Percentiles rank a stretch among this genome's conserved stretches.
Evolutionary conservation across 2,797 vertebrate species (phyloP).

Genomic region (Takifugu rubripes): DNA sequence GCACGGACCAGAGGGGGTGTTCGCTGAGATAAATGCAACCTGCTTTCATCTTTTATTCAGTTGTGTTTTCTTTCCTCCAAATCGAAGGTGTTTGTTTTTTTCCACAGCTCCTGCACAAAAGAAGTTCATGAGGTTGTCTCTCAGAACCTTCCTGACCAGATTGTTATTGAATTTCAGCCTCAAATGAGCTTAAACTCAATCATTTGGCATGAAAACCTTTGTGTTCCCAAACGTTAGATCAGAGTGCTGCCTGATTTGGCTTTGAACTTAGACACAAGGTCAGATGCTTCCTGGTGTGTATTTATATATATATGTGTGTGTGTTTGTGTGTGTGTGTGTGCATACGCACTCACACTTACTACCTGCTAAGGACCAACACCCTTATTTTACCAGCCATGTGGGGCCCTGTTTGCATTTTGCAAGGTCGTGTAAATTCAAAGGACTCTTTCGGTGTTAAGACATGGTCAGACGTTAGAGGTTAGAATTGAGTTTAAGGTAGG

Average conservation of each 20-base stretch:
- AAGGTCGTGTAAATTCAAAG: too few relatives aligned
- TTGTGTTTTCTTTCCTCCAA: constrained; percentile 13
- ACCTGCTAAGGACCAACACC: too few relatives aligned
- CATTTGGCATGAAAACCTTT: constrained; percentile 53
- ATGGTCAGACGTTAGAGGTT: too few relatives aligned
- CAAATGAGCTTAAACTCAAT: constrained; percentile 64
- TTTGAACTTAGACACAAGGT: constrained; percentile 41
- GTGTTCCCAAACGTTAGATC: constrained; percentile 55
- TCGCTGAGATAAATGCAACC: constrained; percentile 9
- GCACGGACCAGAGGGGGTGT: constrained; percentile 14
- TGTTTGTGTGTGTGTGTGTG: too few relatives aligned
- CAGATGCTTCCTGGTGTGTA: constrained; percentile 20
- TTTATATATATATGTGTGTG: too few relatives aligned
- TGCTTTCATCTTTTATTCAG: constrained; percentile 15
- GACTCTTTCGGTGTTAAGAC: too few relatives aligned
- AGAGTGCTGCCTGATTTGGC: constrained; percentile 39
- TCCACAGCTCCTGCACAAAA: constrained; percentile 16
- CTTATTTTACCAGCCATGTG: constrained; percentile 7
- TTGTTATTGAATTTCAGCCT: constrained; percentile 49
- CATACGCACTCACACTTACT: too few relatives aligned
- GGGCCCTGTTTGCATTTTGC: too few relatives aligned
- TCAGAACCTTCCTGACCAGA: constrained; percentile 35
- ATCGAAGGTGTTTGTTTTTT: constrained; percentile 26
- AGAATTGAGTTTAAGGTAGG: too few relatives aligned
- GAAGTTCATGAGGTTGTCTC: constrained; percentile 57